Percentiles rank a stretch among this genome's conserved stretches.
Evolutionary conservation across 2,113 vertebrate species (phyloP).

Genomic region (Quiscalus mexicanus): DNA sequence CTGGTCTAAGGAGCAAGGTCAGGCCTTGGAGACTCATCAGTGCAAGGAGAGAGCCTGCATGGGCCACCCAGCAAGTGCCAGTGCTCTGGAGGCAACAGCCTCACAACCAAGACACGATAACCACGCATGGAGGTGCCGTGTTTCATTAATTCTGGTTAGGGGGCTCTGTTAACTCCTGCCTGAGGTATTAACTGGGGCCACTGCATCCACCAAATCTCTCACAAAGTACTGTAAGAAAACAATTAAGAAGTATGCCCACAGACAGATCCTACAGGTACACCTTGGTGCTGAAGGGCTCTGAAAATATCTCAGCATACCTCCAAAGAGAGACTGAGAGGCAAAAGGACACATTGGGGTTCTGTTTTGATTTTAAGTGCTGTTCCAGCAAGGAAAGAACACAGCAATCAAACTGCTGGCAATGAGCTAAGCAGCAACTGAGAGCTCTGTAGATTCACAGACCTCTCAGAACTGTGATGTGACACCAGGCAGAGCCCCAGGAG

Average conservation of each 20-base stretch:
- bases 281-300: not conserved
- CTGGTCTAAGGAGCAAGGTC: not conserved
- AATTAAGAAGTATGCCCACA: not conserved
- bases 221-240: accelerated
- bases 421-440: not conserved
- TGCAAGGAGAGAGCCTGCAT: accelerated
- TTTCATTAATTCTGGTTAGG: not conserved
- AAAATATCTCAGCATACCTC: not conserved
- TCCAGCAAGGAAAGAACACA: not conserved
- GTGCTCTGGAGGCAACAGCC: not conserved
- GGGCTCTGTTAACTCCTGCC: not conserved
- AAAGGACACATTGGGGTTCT: accelerated
- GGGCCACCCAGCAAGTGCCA: not conserved
- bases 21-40: not conserved
- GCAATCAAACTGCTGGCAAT: not conserved
- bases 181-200: not conserved
- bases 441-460: accelerated
- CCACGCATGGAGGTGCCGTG: accelerated
- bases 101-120: not conserved
- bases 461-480: not conserved
- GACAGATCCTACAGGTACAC: not conserved
- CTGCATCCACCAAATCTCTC: not conserved
- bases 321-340: not conserved
- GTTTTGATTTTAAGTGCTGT: accelerated
- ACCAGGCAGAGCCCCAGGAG: not conserved